Conservation (phyloP, 2,888 invertebrate genomes). For the Harpagoxenus sublaevis region DNA sequence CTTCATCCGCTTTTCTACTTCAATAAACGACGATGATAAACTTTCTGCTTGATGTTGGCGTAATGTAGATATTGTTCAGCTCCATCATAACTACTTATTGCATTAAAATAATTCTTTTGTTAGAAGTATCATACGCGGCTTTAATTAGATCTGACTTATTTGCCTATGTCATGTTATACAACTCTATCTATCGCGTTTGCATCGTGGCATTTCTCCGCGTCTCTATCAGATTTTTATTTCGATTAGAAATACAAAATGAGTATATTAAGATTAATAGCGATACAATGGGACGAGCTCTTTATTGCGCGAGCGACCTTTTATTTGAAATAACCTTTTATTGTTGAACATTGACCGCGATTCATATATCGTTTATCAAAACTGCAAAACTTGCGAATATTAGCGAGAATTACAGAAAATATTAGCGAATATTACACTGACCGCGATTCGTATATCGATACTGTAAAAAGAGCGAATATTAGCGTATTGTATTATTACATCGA, state of each 20-base stretch:
- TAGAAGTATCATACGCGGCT: not conserved
- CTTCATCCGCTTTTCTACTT: not conserved
- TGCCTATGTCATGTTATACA: not conserved
- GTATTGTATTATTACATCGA: too few relatives aligned
- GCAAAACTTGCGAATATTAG: not conserved
- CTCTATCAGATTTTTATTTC: conserved; percentile 20
- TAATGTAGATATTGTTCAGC: not conserved
- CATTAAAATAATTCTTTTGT: conserved; percentile 6
- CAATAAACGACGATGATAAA: conserved; percentile 22
- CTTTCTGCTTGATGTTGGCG: not conserved
- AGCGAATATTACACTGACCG: not conserved
- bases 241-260: not conserved
- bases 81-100: not conserved
- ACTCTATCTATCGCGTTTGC: not conserved
- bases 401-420: not conserved
- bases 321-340: conserved; percentile 27
- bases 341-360: conserved; percentile 17
- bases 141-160: conserved; percentile 7
- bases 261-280: conserved; percentile 22
- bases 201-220: conserved; percentile 1
- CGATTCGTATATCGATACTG: not conserved
- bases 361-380: not conserved
- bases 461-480: not conserved
- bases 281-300: not conserved
- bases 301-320: conserved; percentile 22